Evolutionary conservation across 1,140 invertebrate species (phyloP).

Genomic region (Drosophila burlai): DNA sequence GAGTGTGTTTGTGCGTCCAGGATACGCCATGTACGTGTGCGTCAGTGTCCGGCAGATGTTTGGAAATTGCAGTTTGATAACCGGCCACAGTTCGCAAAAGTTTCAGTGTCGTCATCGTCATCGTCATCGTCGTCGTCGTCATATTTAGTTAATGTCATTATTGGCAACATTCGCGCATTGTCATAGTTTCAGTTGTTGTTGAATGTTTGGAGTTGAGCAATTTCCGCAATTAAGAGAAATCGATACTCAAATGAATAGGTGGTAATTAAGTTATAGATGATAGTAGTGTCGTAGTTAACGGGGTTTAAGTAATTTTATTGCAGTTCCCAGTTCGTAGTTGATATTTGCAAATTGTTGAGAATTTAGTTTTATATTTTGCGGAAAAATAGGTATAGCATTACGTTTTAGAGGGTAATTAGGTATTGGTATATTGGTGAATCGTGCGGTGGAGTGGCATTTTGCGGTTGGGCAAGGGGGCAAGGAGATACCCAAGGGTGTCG

Average conservation of each 20-base stretch:
- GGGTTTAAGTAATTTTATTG: neutral
- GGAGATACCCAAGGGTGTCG: conserved; percentile 44
- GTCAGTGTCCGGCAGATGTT: conserved; percentile 53
- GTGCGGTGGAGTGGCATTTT: neutral
- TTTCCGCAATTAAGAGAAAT: conserved; percentile 5
- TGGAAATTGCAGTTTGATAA: conserved; percentile 71
- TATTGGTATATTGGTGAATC: neutral
- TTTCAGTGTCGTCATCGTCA: conserved; percentile 45
- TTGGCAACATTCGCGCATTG: conserved; percentile 43
- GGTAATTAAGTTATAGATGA: neutral
- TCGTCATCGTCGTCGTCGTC: conserved; percentile 35
- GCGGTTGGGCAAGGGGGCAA: conserved; percentile 27
- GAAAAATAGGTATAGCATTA: neutral
- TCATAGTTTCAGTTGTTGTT: conserved; percentile 21
- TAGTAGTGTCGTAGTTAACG: neutral
- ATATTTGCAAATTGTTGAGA: neutral
- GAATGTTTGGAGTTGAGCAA: neutral
- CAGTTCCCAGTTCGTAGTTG: neutral
- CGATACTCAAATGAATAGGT: neutral
- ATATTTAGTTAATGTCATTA: conserved; percentile 58
- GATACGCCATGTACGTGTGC: conserved; percentile 19
- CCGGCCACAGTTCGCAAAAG: conserved; percentile 30
- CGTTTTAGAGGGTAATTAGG: too few species aligned
- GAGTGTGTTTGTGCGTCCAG: conserved; percentile 18
- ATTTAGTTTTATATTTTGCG: neutral